Conservation (phyloP, 1,140 invertebrate genomes). For the Drosophila nikananu region DNA sequence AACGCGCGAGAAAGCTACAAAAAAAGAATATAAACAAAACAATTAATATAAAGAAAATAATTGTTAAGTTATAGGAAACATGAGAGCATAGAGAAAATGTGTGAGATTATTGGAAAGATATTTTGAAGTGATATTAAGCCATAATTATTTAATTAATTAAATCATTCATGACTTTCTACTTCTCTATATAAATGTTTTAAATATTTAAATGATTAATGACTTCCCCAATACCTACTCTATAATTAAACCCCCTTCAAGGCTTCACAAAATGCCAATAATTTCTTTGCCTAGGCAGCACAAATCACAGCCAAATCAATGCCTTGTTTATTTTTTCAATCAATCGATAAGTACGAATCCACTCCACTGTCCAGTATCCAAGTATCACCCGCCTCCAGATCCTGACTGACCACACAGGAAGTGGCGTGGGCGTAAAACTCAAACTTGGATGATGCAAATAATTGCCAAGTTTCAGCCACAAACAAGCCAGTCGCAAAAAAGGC, state of each 20-base stretch:
- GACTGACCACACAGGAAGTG: constrained; percentile 9
- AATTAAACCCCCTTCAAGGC: constrained; percentile 2
- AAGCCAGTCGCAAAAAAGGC: constrained; percentile 11
- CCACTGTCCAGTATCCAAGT: neutral
- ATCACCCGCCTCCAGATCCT: neutral
- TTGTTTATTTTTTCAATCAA: constrained; percentile 26
- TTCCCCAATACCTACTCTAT: neutral
- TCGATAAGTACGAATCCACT: neutral
- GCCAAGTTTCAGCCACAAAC: constrained; percentile 52
- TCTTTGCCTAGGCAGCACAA: neutral
- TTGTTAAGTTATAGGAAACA: constrained; percentile 24
- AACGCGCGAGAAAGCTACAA: constrained; percentile 4
- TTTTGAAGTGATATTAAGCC: neutral
- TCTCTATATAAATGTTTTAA: neutral
- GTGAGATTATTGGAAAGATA: neutral
- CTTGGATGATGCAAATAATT: constrained; percentile 48
- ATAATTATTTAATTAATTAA: neutral
- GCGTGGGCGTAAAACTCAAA: constrained; percentile 9
- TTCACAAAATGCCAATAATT: neutral
- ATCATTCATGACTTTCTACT: too few species aligned
- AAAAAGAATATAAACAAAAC: neutral
- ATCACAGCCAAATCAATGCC: neutral
- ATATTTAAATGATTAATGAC: neutral
- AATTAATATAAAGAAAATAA: constrained; percentile 8
- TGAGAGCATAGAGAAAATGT: constrained; percentile 7